Percentiles rank a stretch among this genome's conserved stretches.
phyloP scores from a whole-genome alignment of 2,113 vertebrate genomes.

The Narcine bancroftii region DNA sequence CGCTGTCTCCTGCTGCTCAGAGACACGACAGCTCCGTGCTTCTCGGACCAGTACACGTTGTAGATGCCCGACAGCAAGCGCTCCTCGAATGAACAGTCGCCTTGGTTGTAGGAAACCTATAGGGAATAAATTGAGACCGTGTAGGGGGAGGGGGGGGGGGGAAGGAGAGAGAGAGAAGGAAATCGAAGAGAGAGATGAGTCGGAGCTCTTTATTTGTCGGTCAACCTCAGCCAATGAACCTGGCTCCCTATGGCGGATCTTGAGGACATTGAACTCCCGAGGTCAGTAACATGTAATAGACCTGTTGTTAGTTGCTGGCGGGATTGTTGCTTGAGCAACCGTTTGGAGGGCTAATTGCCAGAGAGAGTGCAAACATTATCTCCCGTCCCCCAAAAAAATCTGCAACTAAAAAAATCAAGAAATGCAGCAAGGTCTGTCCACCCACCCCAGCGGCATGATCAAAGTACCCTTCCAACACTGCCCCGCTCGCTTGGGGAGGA shows the following conservation, averaged over 20 bases:
- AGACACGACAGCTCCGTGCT: slow-evolving; percentile 61
- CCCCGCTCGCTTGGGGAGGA: too few species aligned
- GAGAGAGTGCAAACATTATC: too few species aligned
- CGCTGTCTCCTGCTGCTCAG: slow-evolving; percentile 67
- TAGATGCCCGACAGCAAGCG: slow-evolving; percentile 72
- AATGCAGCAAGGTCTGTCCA: too few species aligned
- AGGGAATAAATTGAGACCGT: too few species aligned
- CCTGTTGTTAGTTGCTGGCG: too few species aligned
- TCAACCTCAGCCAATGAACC: not conserved
- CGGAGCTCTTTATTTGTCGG: too few species aligned
- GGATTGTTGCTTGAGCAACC: not conserved
- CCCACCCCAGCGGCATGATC: too few species aligned
- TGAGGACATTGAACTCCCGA: not conserved
- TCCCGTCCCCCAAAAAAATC: not conserved
- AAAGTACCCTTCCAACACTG: too few species aligned
- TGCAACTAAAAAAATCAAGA: too few species aligned
- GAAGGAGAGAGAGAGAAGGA: not conserved
- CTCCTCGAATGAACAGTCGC: slow-evolving; percentile 82
- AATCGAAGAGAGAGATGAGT: not conserved
- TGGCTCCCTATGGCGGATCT: not conserved
- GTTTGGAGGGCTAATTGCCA: not conserved
- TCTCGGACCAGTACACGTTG: slow-evolving; percentile 72
- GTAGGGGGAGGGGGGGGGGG: accelerated
- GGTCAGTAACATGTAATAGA: not conserved
- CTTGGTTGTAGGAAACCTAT: slow-evolving; percentile 65